Evolutionary conservation across 2,888 invertebrate genomes (phyloP).

Genomic region (Drosophila vallismaia): DNA sequence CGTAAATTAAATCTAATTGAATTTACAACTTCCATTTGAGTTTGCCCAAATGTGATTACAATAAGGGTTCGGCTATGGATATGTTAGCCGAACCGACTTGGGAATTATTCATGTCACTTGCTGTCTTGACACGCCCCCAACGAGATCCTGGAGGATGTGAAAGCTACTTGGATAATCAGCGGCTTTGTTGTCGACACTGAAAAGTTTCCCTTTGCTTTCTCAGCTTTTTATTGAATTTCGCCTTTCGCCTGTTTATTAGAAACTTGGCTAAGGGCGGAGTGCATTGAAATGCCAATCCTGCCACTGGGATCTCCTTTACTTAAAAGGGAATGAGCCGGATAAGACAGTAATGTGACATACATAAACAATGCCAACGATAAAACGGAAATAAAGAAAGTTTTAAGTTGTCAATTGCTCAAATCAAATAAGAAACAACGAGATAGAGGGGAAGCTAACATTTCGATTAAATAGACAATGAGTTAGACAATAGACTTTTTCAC

Average conservation of each 20-base stretch:
- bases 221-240: slow-evolving; percentile 62
- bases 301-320: slow-evolving; percentile 1
- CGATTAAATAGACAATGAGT: too few species aligned
- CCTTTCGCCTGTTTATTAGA: slow-evolving; percentile 62
- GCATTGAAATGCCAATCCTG: slow-evolving; percentile 38
- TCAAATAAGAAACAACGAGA: slow-evolving; percentile 8
- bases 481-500: too few species aligned
- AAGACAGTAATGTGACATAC: slow-evolving; percentile 46
- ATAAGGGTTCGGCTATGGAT: slow-evolving; percentile 46
- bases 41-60: slow-evolving; percentile 70
- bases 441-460: too few species aligned
- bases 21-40: slow-evolving; percentile 68
- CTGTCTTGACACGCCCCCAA: slow-evolving; percentile 34
- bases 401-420: slow-evolving; percentile 31
- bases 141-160: slow-evolving; percentile 7
- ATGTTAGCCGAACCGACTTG: slow-evolving; percentile 49
- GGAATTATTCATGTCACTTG: slow-evolving; percentile 69
- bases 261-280: slow-evolving; percentile 33
- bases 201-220: slow-evolving; percentile 37
- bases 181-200: slow-evolving; percentile 58
- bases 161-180: slow-evolving; percentile 64
- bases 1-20: slow-evolving; percentile 70
- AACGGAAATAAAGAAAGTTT: slow-evolving; percentile 30
- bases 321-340: slow-evolving; percentile 1
- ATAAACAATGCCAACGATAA: slow-evolving; percentile 41